phyloP scores from a whole-genome alignment of 2,888 invertebrate genomes.

The Nemoura dubitans region DNA sequence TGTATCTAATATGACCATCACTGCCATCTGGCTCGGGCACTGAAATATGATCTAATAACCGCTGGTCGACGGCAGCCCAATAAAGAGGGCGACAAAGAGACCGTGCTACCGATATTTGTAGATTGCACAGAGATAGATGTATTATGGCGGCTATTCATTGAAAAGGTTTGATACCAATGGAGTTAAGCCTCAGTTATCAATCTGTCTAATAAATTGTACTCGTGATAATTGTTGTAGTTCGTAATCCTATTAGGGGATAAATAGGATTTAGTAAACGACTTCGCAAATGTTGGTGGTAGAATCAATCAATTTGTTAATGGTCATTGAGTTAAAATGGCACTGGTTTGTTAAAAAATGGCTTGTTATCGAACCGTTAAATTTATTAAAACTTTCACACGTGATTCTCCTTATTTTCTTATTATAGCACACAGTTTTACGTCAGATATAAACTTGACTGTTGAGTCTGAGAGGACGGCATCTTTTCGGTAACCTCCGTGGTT shows the following conservation, averaged over 20 bases:
- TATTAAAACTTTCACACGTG: no score
- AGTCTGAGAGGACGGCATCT: background rate
- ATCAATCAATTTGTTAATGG: background rate
- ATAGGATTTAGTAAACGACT: background rate
- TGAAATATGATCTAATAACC: slow-evolving; percentile 64
- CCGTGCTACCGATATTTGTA: slow-evolving; percentile 24
- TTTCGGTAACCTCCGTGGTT: background rate
- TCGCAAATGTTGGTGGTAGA: background rate
- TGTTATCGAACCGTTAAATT: no score
- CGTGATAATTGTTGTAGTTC: background rate
- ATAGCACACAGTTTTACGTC: background rate
- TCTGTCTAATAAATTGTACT: slow-evolving; percentile 18
- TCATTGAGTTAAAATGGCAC: background rate
- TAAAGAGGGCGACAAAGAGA: slow-evolving; percentile 48
- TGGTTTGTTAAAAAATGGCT: no score
- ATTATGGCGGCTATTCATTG: slow-evolving; percentile 12
- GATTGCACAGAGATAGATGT: background rate
- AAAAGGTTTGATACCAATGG: slow-evolving; percentile 1
- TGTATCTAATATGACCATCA: slow-evolving; percentile 56
- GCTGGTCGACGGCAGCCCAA: slow-evolving; percentile 50
- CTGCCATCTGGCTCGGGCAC: slow-evolving; percentile 61
- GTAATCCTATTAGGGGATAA: slow-evolving; percentile 5
- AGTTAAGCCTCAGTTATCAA: slow-evolving; percentile 22
- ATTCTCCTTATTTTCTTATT: no score
- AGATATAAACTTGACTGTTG: background rate